Evolutionary conservation across 23 tunicate species (phyloP), one percentile per base, ranked within the genome.

Genomic region (Ciona savignyi): DNA sequence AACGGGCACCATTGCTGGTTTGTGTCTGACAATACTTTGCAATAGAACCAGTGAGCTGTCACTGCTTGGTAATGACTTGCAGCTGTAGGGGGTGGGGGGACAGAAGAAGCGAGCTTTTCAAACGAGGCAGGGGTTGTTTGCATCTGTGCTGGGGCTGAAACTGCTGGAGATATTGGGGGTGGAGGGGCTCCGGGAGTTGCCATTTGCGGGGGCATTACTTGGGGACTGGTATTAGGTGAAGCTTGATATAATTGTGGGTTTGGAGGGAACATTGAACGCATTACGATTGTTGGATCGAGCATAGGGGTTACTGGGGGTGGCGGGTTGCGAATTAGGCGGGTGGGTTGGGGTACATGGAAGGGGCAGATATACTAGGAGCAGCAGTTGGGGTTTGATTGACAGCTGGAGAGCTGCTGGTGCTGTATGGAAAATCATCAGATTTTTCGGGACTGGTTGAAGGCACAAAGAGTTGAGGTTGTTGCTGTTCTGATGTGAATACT

Each of bases 381-480:
- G 26, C 25, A 0, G 31, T 78, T 49, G 66, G 2, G 80, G 62
- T 31, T 25, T 32, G 0, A 56, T 0, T 32, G 72, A 24, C 23
- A 28, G 35, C 21, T 51, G 70, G 20, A 60, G 63, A 71, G 35
- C 60, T 28, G 70, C 29, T 32, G 33, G 76, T 23, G 6, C 75
- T 21, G 70, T 66, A 71, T 3, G 51, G 63, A 62, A 42, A 42
- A 6, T 42, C 56, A 6, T 42, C 56, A 22, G 51, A 31, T 60
- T 51, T 77, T 6, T 69, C 66, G 33, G 83, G 26, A 25, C 80
- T 77, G 0, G 86, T 33, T 25, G 97, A 73, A 21, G 97, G 97
- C 1, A 91, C 97, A 69, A 91, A 75, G 28, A 91, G 63, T n/a
- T 78, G 80, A 0, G 97, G 97, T 65, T 91, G 85, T 86, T 90